Evolutionary conservation across 2,888 invertebrate species (phyloP), one percentile per base, ranked within the genome.

Genomic region (Escarpia spicata): DNA sequence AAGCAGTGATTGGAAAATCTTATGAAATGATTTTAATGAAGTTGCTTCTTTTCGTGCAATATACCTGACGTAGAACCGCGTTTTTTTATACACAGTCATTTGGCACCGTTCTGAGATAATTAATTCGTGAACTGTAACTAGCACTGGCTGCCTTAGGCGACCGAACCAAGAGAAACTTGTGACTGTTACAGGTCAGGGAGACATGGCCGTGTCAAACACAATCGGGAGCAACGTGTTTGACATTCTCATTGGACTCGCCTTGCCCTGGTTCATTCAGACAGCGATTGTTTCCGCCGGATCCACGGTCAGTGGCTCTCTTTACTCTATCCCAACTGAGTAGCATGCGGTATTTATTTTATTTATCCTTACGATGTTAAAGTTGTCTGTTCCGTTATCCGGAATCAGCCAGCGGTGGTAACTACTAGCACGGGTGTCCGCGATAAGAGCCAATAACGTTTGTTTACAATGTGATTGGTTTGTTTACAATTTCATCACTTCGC

Each of bases 131-230:
- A 75, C 75, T 37, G 37, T 37, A 12, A 52, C 12, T 9, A 12
- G 12, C 52, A 52, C 37, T 75, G 19, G 19, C 75, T 75, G 75
- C n/a, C 19, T 75, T 75, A n/a, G 26, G 3, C 75, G 75, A 75
- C 75, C 26, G 75, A 75, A 75, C 6, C 75, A 75, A 75, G 26
- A n/a, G 1, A 15, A 75, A 19, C 75, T 91, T 6, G 19, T 26
- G 75, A 26, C 75, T 75, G 75, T 92, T 43, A 9, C 92, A 95
- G 95, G 95, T 45, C 94, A 95, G 94, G 95, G 95, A 60, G 99
- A 99, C 96, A 99, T 99, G 99, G 99, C 99, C 45, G 99, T 99
- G 12, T 99, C 99, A 6, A 99, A 99, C 97, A 99, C 99, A 6
- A 98, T 99, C 92, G 99, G 99, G 52, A 99, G 99, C 94, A 99